Evolutionary conservation across 2,113 vertebrate species (phyloP).

Genomic region (Dermatemys mawii): DNA sequence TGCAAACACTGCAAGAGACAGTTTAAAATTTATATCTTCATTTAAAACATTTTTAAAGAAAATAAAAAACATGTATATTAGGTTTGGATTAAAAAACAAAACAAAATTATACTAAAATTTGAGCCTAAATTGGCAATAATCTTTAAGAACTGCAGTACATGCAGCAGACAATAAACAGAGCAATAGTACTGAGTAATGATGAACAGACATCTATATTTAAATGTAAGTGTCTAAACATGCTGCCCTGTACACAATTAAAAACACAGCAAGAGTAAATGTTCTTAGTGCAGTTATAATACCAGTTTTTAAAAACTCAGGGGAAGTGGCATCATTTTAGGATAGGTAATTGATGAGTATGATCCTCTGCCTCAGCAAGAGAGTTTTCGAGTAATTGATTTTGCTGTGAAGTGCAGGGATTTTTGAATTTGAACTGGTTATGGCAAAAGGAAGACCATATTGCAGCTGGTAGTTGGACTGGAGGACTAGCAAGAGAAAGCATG

Average conservation of each 20-base stretch:
- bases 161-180: not conserved
- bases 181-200: not conserved
- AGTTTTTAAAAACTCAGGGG: not conserved
- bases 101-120: not conserved
- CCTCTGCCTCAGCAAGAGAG: not conserved
- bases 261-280: not conserved
- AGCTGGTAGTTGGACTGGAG: not conserved
- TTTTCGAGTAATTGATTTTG: not conserved
- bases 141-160: not conserved
- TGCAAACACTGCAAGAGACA: not conserved
- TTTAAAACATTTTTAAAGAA: not conserved
- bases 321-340: not conserved
- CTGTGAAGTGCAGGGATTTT: not conserved
- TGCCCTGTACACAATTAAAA: not conserved
- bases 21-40: not conserved
- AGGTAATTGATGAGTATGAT: not conserved
- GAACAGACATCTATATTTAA: not conserved
- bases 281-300: not conserved
- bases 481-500: not conserved
- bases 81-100: not conserved
- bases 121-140: not conserved
- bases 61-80: not conserved
- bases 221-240: not conserved
- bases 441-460: not conserved
- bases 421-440: not conserved